A percentile compares a stretch with the other conserved stretches of the same genome.
Evolutionary conservation across 2,888 invertebrate genomes (phyloP).

Genomic region (Oligia fasciuncula): DNA sequence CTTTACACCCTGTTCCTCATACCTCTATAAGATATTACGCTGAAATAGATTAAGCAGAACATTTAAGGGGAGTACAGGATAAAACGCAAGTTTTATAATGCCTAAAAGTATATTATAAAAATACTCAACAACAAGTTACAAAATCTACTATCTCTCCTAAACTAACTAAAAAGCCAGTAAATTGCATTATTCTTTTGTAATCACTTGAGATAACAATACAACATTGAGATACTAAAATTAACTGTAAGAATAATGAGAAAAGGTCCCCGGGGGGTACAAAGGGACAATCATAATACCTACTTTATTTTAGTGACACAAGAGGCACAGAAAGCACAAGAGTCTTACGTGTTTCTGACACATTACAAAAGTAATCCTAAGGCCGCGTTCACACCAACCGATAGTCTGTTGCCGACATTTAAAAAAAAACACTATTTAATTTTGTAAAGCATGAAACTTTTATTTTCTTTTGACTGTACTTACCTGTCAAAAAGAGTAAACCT

Average conservation of each 20-base stretch:
- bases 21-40: not conserved
- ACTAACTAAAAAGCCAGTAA: not conserved
- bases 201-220: constrained; percentile 24
- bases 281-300: constrained; percentile 20
- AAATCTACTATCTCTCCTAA: not conserved
- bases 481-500: no score
- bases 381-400: not conserved
- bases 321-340: constrained; percentile 8
- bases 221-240: constrained; percentile 28
- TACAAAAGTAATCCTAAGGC: constrained; percentile 14
- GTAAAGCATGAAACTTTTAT: no score
- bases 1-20: no score
- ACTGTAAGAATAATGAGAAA: constrained; percentile 32
- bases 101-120: no score
- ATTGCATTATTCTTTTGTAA: constrained; percentile 19
- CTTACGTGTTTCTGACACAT: constrained; percentile 38
- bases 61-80: not conserved
- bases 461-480: no score
- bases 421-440: no score
- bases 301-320: constrained; percentile 8
- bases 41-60: not conserved
- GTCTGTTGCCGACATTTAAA: not conserved
- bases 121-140: not conserved
- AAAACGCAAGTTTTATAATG: no score
- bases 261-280: constrained; percentile 6